Percentiles rank a stretch among this genome's conserved stretches.
Conservation (phyloP, 2,113 vertebrate species). For the Leuciscus idus region DNA sequence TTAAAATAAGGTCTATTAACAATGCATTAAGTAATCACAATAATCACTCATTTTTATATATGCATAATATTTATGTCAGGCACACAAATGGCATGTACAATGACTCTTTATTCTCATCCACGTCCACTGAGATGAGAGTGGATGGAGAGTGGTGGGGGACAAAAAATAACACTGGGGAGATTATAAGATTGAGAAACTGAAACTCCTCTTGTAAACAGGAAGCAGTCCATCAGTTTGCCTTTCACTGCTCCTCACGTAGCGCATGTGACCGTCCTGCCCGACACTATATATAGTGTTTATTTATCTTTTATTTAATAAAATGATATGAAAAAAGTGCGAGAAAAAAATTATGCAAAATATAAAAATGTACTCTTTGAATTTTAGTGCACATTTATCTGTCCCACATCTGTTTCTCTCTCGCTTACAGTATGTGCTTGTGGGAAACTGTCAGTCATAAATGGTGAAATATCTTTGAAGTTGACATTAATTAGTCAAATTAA, state of each 20-base stretch:
- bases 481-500: not conserved
- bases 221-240: constrained; percentile 38
- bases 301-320: not conserved
- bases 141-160: not conserved
- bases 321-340: not conserved
- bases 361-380: not conserved
- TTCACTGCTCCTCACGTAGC: not conserved
- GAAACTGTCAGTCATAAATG: not conserved
- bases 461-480: not conserved
- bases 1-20: not conserved
- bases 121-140: not conserved
- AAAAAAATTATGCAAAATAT: not conserved
- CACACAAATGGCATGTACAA: not conserved
- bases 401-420: not conserved
- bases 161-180: constrained; percentile 21
- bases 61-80: not conserved
- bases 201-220: constrained; percentile 49
- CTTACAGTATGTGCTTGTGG: not conserved
- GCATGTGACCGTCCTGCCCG: not conserved
- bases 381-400: not conserved
- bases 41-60: not conserved
- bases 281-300: constrained; percentile 17
- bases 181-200: constrained; percentile 30
- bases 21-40: not conserved
- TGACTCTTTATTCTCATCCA: not conserved